Base-by-base conservation (phyloP, 2,888 invertebrate genomes). In the Petrolisthes manimaculis region DNA sequence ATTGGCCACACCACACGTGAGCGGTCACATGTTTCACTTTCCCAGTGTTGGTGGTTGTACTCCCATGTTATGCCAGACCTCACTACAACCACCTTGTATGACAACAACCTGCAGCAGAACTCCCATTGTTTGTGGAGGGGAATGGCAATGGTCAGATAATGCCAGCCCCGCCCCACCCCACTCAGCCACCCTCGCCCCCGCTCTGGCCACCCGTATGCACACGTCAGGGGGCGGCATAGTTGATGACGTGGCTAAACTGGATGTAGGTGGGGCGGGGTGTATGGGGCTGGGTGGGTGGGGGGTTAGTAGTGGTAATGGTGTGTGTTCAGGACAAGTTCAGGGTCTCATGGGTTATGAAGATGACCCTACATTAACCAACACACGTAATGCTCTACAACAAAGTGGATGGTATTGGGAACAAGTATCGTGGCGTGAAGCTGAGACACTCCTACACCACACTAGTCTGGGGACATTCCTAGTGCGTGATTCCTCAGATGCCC, bases 401-500 rank as follows among this genome's bases (percentile, higher is more conserved):
- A 84, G 89, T 84, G 96, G 96, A 86, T 97, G 96, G 96, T 97
- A 96, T 93, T 96, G 96, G 93, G 96, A 95, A 91, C 95, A 95
- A 89, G 93, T 96, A 91, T 95, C 95, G 92, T 96, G 96, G 95
- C 95, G 95, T 92, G 94, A 95, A 90, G 95, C 95, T 85, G 94
- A 95, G 89, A 93, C 93, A 77, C 92, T 95, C 75, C 93, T 97
- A 79, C 95, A 95, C 92, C 94, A 95, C 81, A 94, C 95, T 3
- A 83, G 83, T 24, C 75, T 95, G 0, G 97, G 97, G 4, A 95
- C 96, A 0, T 97, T 97, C 93, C 93, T 97, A 86, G 94, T 97
- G 91, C 94, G 97, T 83, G 96, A 97, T 93, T 97, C 97, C 0
- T 95, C 96, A 4, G 96, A 97, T 92, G 95, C 95, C 79, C 95